Evolutionary conservation across 37 sponge, comb jelly and placozoan genomes (phyloP), one percentile per base, ranked within the genome.

Genomic region (Agelas oroides): DNA sequence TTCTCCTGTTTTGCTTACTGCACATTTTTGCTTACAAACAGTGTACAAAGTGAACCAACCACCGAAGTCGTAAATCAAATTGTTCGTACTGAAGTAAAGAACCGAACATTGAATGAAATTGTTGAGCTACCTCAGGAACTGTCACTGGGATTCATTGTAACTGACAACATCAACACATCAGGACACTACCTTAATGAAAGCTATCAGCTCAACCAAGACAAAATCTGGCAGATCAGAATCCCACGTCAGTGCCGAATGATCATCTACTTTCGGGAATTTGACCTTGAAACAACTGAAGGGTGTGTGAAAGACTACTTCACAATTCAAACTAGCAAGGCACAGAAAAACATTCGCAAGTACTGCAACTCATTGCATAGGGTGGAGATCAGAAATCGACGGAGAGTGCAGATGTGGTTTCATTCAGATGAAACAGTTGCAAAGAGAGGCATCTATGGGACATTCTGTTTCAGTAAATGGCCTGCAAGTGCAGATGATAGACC

Each of bases 381-480:
- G 34, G 62, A 70, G 1, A 72, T 84, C 62, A 33, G 57, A 34
- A 41, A 59, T 23, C 61, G 65, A 20, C 76, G 65, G 28, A 68
- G 90, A 53, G 85, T 84, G 19, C 90, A 89, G 67, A n/a, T 89
- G 30, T 35, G 32, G 34, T 65, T 89, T 24, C 84, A 89, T n/a
- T 78, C 90, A 14, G 90, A 84, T 52, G 30, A 61, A 25, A 11
- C 39, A 15, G 37, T 56, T 1, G 33, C 61, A 30, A 76, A 38
- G 13, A 40, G 69, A 53, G 85, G 85, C 15, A 24, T 89, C 57
- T 59, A 23, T 25, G 90, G 80, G 38, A 37, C 73, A 15, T 84
- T 63, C 23, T 89, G 90, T 31, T 58, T 89, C 23, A 59, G 36
- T 19, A 70, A 59, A 5, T 54, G n/a, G n/a, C 33, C 74, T 1